These are phyloP conservation scores for Brachyhypopomus gauderio DNA, from an alignment of 2,113 vertebrate species.

Conservation along the genomic window DNA sequence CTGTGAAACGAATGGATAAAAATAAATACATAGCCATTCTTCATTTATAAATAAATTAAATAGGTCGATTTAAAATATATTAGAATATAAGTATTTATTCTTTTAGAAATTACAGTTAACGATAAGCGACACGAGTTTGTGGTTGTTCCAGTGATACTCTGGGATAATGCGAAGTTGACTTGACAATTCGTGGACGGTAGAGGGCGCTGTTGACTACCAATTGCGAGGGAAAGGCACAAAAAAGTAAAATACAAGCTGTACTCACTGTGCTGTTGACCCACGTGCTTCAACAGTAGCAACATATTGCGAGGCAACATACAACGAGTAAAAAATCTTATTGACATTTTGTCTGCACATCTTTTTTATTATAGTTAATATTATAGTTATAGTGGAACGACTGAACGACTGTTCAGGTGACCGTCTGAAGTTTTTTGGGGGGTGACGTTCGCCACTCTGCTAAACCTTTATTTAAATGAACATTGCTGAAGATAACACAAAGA, in stretches of 20 bases:
- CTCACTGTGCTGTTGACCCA: background rate
- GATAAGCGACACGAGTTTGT: too few species aligned
- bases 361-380: too few species aligned
- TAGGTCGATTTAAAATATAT: too few species aligned
- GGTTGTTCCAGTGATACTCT: background rate
- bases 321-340: too few species aligned
- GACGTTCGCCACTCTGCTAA: background rate
- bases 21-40: too few species aligned
- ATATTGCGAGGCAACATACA: too few species aligned
- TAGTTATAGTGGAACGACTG: background rate
- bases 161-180: background rate
- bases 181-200: conserved; percentile 39
- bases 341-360: too few species aligned
- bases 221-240: background rate
- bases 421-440: too few species aligned
- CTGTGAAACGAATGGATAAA: too few species aligned
- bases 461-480: background rate
- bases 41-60: too few species aligned
- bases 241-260: background rate
- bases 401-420: background rate
- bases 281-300: background rate
- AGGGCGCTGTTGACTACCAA: conserved; percentile 38
- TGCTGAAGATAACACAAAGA: background rate
- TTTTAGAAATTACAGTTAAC: background rate
- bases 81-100: too few species aligned